Evolutionary conservation across 1,140 invertebrate species (phyloP), one percentile per base, ranked within the genome.

Genomic region (Matsumurasca onukii): DNA sequence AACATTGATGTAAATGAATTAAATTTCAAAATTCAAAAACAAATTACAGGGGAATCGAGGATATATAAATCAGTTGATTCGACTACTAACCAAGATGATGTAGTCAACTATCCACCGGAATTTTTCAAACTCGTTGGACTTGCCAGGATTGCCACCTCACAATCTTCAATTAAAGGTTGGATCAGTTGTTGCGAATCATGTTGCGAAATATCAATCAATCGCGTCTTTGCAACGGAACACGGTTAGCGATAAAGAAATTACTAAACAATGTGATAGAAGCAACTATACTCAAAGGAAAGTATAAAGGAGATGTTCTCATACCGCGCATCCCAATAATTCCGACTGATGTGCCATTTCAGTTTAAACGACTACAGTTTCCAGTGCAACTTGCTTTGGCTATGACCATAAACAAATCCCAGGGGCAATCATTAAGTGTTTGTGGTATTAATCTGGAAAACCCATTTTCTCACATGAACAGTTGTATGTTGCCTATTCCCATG

Each of bases 351-450:
- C 70, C 70, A n/a, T 69, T 71, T 45, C 31, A 69, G 22, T 66
- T 71, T 30, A 69, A 71, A 61, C 20, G 70, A 48, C 34, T 48
- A 34, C 72, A 79, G 61, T 80, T 82, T 71, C 76, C 78, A 31
- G 61, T 79, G 5, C 61, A 64, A 71, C 64, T 83, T 0, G 78
- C 81, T 17, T 85, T 83, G 74, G 75, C 77, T 52, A 0, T 83
- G 69, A 80, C 78, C 3, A 78, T 81, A 25, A 82, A 81, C 70
- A 82, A 84, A 30, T 39, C 72, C 5, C 75, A 76, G 51, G 73
- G 72, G 2, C 73, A 74, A 66, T 66, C 73, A 25, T 71, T 76
- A 59, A 61, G 73, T 13, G 15, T 63, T 22, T 30, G 70, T 39
- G 75, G 73, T 1, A 1, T 74, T 30, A 17, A 66, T 59, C 31